phyloP scores from a whole-genome alignment of 1,140 invertebrate genomes.

The Drosophila asahinai region DNA sequence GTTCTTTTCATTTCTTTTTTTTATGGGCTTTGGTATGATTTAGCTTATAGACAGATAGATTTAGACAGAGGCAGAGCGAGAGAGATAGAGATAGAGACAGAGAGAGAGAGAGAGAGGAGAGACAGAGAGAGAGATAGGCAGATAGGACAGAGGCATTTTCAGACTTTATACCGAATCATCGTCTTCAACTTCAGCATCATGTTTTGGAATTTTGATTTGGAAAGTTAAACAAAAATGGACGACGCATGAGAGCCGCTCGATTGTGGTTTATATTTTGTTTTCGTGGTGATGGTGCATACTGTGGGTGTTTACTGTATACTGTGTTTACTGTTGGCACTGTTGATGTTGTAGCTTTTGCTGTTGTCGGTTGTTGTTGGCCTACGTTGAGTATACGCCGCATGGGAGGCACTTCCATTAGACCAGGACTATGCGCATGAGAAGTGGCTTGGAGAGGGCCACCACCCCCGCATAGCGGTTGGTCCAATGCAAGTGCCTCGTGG shows the following conservation, averaged over 20 bases:
- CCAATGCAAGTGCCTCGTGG: slow-evolving; percentile 66
- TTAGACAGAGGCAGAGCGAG: slow-evolving; percentile 40
- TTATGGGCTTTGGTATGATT: slow-evolving; percentile 65
- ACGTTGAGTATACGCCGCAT: slow-evolving; percentile 70
- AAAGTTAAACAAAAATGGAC: slow-evolving; percentile 60
- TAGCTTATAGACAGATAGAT: slow-evolving; percentile 60
- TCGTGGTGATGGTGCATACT: slow-evolving; percentile 28
- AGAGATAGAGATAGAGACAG: slow-evolving; percentile 26
- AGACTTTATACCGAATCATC: slow-evolving; percentile 60
- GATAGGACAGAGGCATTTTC: slow-evolving; percentile 42
- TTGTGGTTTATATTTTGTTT: slow-evolving; percentile 30
- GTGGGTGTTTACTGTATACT: slow-evolving; percentile 8
- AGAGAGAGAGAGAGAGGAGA: slow-evolving; percentile 20
- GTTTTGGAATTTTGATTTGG: slow-evolving; percentile 52
- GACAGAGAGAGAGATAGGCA: slow-evolving; percentile 41
- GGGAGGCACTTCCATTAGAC: slow-evolving; percentile 53
- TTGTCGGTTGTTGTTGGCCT: slow-evolving; percentile 32
- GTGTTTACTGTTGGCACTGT: slow-evolving; percentile 21
- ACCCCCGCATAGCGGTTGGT: slow-evolving; percentile 27
- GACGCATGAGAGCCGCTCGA: slow-evolving; percentile 61
- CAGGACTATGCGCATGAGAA: slow-evolving; percentile 44
- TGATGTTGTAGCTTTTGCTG: slow-evolving; percentile 36
- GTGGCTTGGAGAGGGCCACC: background rate
- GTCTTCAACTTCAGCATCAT: slow-evolving; percentile 42
- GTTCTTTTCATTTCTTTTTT: slow-evolving; percentile 47